These are phyloP conservation scores for Odobenus rosmarus DNA, from an alignment of 2,113 vertebrate genomes.

Conservation along the genomic window DNA sequence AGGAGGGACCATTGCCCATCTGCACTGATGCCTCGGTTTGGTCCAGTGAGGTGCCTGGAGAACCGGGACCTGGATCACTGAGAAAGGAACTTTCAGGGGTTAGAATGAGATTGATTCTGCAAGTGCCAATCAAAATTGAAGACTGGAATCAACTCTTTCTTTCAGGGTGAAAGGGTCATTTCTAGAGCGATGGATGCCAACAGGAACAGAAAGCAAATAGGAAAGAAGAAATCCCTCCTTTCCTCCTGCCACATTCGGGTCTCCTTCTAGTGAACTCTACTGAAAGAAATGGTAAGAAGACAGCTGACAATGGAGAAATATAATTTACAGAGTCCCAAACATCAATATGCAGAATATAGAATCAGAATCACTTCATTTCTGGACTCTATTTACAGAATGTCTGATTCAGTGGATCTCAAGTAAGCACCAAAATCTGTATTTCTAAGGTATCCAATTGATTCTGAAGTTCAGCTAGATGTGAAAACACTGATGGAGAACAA, in stretches of 20 bases:
- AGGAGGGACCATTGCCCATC: not conserved
- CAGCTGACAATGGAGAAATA: not conserved
- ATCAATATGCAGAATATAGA: not conserved
- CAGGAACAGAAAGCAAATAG: not conserved
- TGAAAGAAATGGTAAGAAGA: not conserved
- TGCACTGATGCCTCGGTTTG: not conserved
- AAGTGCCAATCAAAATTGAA: not conserved
- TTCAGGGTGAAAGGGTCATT: not conserved
- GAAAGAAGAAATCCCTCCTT: not conserved
- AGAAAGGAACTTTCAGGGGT: not conserved
- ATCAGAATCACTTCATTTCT: not conserved
- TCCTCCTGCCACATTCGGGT: not conserved
- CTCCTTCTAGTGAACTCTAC: not conserved
- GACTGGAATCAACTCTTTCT: not conserved
- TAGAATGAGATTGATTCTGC: not conserved
- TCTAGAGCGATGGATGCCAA: not conserved
- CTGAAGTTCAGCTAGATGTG: not conserved
- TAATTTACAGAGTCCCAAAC: not conserved
- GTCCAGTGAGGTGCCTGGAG: not conserved
- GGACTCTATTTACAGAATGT: not conserved
- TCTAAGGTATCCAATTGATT: not conserved
- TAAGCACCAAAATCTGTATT: not conserved
- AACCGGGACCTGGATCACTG: not conserved
- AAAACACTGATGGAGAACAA: not conserved
- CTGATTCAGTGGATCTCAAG: not conserved